Percentiles rank a stretch among this genome's conserved stretches.
These are phyloP conservation scores for Grus americana DNA, from an alignment of 2,113 vertebrate species.

Conservation along the genomic window DNA sequence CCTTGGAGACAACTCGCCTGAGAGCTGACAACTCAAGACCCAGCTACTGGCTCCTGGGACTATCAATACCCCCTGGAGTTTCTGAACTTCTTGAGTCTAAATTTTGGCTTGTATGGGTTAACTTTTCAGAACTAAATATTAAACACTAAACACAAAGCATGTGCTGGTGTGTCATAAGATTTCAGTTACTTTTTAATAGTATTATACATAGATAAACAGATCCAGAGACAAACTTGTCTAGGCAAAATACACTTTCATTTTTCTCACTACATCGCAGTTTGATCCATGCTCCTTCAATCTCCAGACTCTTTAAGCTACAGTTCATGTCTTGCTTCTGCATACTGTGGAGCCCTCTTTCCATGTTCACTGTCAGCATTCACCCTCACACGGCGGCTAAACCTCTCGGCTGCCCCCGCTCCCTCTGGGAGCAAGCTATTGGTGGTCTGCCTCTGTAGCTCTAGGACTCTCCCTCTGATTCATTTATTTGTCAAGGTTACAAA, in stretches of 20 bases:
- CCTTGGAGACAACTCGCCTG: not conserved
- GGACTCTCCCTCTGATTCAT: not conserved
- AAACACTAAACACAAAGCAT: not conserved
- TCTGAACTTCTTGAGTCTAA: not conserved
- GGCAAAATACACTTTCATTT: not conserved
- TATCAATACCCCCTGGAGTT: not conserved
- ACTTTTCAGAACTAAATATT: not conserved
- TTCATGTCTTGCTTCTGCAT: not conserved
- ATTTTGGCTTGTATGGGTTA: not conserved
- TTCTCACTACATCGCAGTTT: not conserved
- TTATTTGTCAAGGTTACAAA: not conserved
- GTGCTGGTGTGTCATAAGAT: not conserved
- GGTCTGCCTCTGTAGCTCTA: not conserved
- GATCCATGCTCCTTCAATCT: not conserved
- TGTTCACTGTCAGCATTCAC: not conserved
- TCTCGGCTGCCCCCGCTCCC: not conserved
- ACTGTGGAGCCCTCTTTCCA: not conserved
- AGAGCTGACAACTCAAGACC: not conserved
- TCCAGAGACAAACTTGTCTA: not conserved
- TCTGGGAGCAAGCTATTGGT: not conserved
- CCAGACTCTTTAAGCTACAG: not conserved
- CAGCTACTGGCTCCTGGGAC: not conserved
- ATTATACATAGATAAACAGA: not conserved
- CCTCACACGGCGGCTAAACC: fast-evolving
- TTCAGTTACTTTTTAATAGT: not conserved